Base-by-base conservation (phyloP, 1,140 invertebrate species). In the Ceratoteleas bidentatus region DNA sequence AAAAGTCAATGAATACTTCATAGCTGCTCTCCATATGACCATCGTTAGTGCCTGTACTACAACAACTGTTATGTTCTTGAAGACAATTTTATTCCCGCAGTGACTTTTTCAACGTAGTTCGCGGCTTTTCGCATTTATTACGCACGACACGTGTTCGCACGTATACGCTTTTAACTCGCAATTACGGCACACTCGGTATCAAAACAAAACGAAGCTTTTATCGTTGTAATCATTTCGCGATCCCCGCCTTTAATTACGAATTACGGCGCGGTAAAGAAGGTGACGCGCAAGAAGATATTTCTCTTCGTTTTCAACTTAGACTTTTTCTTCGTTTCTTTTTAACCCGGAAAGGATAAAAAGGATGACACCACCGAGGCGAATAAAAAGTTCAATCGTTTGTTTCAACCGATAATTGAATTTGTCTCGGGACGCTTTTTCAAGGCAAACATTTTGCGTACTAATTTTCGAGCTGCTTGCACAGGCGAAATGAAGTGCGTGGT, bases 361-460 rank as follows among this genome's bases (percentile, higher is more conserved):
- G 16, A 80, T 62, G 61, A 74, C 61, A 74, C 64, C 50, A 43
- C 49, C 77, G 70, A 69, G 70, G 52, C 70, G 65, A 58, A 74
- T 69, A 69, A 81, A 81, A 81, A 81, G 69, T 81, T 81, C 64
- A 81, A 81, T 69, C 65, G 77, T 69, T 81, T 69, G 69, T 80
- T 60, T 73, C 62, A 11, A 45, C 68, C 76, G 62, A 79, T 79
- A 79, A 79, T 79, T 79, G 76, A 79, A 79, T 79, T 73, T 73
- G 62, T 79, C 53, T 73, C 61, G n/a, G 56, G 49, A 73, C 15
- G n/a, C 61, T 72, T 73, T 68, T 72, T 73, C 61, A 53, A 13
- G 36, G 13, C 50, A 65, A 79, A 73, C 76, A 79, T 68, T 73
- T 60, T 72, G 62, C 68, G 68, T 66, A 61, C 76, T 73, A 79